phyloP scores from a whole-genome alignment of 2,113 vertebrate genomes.

The Isurus oxyrinchus region DNA sequence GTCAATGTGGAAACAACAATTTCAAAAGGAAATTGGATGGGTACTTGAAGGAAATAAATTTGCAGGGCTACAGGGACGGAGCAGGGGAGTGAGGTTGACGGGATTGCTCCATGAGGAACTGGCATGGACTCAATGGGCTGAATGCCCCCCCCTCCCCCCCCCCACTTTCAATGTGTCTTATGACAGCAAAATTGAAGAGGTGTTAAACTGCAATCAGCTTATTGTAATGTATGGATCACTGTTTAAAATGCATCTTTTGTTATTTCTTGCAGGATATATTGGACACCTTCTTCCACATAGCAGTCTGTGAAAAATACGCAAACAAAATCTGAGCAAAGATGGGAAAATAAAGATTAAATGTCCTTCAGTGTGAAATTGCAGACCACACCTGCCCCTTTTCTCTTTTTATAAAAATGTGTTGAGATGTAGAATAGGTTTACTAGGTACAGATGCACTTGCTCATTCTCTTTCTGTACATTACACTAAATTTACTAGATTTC shows the following conservation, averaged over 20 bases:
- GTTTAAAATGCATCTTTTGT: not conserved
- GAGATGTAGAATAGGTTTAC: slow-evolving; percentile 28
- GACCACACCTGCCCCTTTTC: slow-evolving; percentile 5
- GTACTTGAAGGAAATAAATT: too few relatives aligned
- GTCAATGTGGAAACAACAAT: too few relatives aligned
- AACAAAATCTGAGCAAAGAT: slow-evolving; percentile 22
- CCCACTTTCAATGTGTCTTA: not conserved
- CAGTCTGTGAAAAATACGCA: slow-evolving; percentile 7
- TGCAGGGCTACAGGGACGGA: too few relatives aligned
- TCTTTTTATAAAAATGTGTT: not conserved
- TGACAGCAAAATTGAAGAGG: too few relatives aligned
- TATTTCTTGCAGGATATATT: slow-evolving; percentile 12
- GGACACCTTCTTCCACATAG: not conserved
- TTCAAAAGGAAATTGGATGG: too few relatives aligned
- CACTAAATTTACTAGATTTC: slow-evolving; percentile 26
- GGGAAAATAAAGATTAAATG: not conserved
- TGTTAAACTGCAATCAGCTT: not conserved
- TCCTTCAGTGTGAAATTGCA: slow-evolving; percentile 26
- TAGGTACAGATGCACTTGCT: slow-evolving; percentile 36
- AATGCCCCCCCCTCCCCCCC: too few relatives aligned
- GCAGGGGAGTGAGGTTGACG: too few relatives aligned
- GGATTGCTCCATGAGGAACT: too few relatives aligned
- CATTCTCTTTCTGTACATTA: slow-evolving; percentile 26
- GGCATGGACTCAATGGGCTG: too few relatives aligned
- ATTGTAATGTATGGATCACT: not conserved